Base-by-base conservation (phyloP, 2,797 vertebrate genomes). In the Amazona ochrocephala region DNA sequence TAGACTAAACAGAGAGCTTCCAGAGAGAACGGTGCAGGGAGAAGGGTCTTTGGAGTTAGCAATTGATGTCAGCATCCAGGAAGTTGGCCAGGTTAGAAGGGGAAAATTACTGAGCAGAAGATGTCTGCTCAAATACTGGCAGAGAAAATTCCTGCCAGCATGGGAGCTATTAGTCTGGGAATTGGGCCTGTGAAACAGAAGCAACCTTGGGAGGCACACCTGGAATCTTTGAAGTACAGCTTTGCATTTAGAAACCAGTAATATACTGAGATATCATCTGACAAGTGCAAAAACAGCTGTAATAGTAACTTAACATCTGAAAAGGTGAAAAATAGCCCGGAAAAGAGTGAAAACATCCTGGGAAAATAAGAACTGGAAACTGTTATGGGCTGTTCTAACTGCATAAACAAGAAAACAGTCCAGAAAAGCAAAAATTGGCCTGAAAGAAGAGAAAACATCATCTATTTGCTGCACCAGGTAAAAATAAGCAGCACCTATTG, bases 241-340 rank as follows among this genome's bases (percentile, higher is more conserved):
- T 74, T 26, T 1, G 14, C 72, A 17, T 26, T 13, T 66, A 26
- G 29, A 68, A 65, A 73, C 34, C 1, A 5, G 7, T 61, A 20
- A 37, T 9, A 42, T 39, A 23, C 37, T 34, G 16, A 89, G 18
- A 39, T 32, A 29, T 4, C 15, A 85, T 19, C 0, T 0, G 1
- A 24, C 68, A 70, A 53, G 17, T 73, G 22, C 10, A 90, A 65
- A 72, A 21, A 3, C 7, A 67, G 65, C 13, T 47, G 5, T 29
- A 75, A 61, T 39, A 23, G 20, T 19, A 72, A 42, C 5, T 32
- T 72, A 42, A 47, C 13, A 45, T 32, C 8, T 41, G 30, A 78
- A 82, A 68, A 27, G 1, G 4, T 21, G 30, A 48, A 70, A 86
- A 47, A 24, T 22, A 27, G 2, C 32, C 14, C 76, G 37, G 11